These are phyloP conservation scores for Channa striata DNA, from an alignment of 2,797 vertebrate genomes.

Conservation along the genomic window DNA sequence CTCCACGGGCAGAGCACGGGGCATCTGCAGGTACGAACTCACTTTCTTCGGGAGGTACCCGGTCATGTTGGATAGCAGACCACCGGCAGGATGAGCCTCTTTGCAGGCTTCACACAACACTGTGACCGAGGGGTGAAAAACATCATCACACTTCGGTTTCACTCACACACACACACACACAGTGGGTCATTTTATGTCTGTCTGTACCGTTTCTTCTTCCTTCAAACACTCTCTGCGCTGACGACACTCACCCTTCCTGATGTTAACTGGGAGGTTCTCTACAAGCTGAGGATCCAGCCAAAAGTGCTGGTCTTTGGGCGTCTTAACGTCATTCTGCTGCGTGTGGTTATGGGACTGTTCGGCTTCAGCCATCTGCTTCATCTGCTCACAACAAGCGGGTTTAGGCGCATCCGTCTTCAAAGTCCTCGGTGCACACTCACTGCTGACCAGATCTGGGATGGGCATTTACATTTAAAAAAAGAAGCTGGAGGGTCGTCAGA, in stretches of 20 bases:
- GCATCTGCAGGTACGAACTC: conserved; percentile 52
- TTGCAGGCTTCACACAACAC: conserved; percentile 66
- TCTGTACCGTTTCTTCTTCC: too few relatives aligned
- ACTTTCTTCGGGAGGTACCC: conserved; percentile 52
- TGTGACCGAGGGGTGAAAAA: too few relatives aligned
- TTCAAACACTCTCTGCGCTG: background rate
- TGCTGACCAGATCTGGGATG: conserved; percentile 60
- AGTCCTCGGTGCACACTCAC: conserved; percentile 31
- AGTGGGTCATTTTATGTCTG: too few relatives aligned
- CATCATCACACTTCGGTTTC: too few relatives aligned
- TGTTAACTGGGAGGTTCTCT: conserved; percentile 54
- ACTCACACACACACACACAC: too few relatives aligned
- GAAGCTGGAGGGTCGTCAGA: background rate
- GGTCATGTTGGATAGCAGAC: conserved; percentile 51
- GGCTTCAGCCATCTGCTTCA: background rate
- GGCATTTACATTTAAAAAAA: too few relatives aligned
- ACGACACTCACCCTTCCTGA: conserved; percentile 53
- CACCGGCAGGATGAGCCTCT: conserved; percentile 20
- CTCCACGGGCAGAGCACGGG: conserved; percentile 47
- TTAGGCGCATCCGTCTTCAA: background rate
- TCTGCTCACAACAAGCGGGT: conserved; percentile 46
- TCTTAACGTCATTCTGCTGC: background rate
- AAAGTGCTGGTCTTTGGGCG: conserved; percentile 13
- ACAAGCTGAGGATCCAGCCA: conserved; percentile 58
- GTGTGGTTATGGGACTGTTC: background rate